Evolutionary conservation across 2,797 vertebrate species (phyloP), one percentile per base, ranked within the genome.

Genomic region (Melanotaenia parkinsoni): DNA sequence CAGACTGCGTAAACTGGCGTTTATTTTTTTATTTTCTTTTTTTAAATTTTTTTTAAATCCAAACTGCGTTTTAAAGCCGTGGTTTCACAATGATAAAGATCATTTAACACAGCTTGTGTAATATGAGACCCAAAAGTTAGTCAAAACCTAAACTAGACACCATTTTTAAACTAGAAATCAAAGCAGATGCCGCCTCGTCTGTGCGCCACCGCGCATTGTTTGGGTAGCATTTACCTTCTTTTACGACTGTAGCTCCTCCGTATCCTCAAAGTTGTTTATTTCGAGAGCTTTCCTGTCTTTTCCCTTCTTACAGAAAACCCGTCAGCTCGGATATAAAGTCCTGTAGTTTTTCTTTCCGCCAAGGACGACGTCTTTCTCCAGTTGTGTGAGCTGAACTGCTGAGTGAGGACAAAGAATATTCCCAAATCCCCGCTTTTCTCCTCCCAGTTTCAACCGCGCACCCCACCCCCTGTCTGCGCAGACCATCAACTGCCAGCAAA

Each of bases 381-480:
- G 78, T 79, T 70, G 70, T 77, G 84, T 53, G 83, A 58, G 80
- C 59, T 74, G 78, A 80, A 85, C 83, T 85, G 82, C 83, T 75
- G 85, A 83, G 63, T 66, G 81, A 90, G 83, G 93, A 95, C 94
- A 95, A 94, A 95, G 94, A 94, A 64, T 90, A 82, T 87, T 90
- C 88, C 86, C 68, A 88, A 91, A 86, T 79, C 73, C 84, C 89
- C 81, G 60, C 61, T 81, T 73, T 72, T 74, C 86, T 84, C 86
- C 89, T 90, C 90, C 91, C 89, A 87, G 70, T 85, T 60, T 58
- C 32, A 38, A 74, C 70, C 71, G 24, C 54, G 75, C 74, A 64
- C 86, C 88, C 86, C 88, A 77, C 86, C 85, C 90, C 86, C 38
- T 74, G 84, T 86, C 87, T 83, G 72, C 74, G 70, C 69, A 74